Evolutionary conservation across 1,140 invertebrate genomes (phyloP).

Genomic region (Lordiphosa clarofinis): DNA sequence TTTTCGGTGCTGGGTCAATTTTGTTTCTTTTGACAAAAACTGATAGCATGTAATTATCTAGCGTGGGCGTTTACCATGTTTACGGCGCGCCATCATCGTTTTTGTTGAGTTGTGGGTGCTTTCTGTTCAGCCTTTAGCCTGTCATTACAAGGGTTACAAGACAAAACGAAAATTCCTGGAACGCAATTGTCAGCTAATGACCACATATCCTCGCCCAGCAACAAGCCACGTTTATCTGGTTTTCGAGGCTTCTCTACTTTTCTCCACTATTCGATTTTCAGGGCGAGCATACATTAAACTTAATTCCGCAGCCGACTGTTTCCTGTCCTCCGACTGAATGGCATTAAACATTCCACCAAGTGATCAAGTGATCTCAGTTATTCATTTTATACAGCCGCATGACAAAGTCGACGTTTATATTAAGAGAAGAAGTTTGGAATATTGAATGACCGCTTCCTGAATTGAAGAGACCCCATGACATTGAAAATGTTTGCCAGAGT

Average conservation of each 20-base stretch:
- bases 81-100: slow-evolving; percentile 33
- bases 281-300: slow-evolving; percentile 46
- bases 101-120: slow-evolving; percentile 18
- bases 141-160: slow-evolving; percentile 22
- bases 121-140: slow-evolving; percentile 20
- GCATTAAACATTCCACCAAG: slow-evolving; percentile 33
- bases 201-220: neutral
- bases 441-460: slow-evolving; percentile 42
- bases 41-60: slow-evolving; percentile 65
- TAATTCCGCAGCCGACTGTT: slow-evolving; percentile 21
- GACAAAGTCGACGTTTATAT: slow-evolving; percentile 23
- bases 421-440: slow-evolving; percentile 12
- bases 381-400: slow-evolving; percentile 37
- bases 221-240: too few species aligned
- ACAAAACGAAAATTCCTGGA: slow-evolving; percentile 20
- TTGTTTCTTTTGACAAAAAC: slow-evolving; percentile 14
- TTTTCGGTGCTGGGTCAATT: slow-evolving; percentile 31
- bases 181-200: slow-evolving; percentile 9
- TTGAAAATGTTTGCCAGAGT: slow-evolving; percentile 55
- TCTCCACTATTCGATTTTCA: slow-evolving; percentile 15
- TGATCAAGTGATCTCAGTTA: slow-evolving; percentile 21
- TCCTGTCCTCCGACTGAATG: slow-evolving; percentile 40
- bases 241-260: too few species aligned
- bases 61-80: slow-evolving; percentile 56
- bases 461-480: slow-evolving; percentile 27